Percentiles rank a stretch among this genome's conserved stretches.
Evolutionary conservation across 2,113 vertebrate genomes (phyloP).

Genomic region (Amazona guildingii): DNA sequence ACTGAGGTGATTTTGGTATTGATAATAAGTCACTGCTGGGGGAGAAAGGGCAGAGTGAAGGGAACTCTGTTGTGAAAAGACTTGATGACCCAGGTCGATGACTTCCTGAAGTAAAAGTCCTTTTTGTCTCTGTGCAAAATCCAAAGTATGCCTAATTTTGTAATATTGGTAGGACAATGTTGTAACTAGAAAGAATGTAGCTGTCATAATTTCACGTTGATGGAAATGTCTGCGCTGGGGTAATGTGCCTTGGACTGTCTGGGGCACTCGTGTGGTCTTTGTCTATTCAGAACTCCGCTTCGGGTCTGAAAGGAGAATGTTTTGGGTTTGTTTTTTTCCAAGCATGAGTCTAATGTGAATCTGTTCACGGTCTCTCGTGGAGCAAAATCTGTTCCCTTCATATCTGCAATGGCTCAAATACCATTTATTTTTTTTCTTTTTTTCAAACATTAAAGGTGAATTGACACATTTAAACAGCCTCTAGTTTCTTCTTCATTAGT

Average conservation of each 20-base stretch:
- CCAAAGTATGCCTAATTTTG: conserved; percentile 69
- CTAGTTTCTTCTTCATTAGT: conserved; percentile 30
- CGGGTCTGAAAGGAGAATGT: conserved; percentile 51
- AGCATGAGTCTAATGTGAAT: conserved; percentile 72
- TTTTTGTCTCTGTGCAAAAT: conserved; percentile 69
- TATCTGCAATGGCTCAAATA: conserved; percentile 71
- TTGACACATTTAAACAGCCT: conserved; percentile 67
- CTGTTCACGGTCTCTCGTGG: conserved; percentile 57
- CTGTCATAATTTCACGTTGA: conserved; percentile 56
- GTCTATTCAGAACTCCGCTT: conserved; percentile 8
- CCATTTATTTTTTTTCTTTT: conserved; percentile 66
- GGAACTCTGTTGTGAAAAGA: background rate
- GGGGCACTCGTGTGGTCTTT: conserved; percentile 19
- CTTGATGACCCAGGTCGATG: conserved; percentile 20
- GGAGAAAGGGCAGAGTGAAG: background rate
- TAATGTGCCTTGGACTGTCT: conserved; percentile 36
- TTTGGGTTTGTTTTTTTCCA: conserved; percentile 32
- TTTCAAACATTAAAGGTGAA: conserved; percentile 72
- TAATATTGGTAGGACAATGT: conserved; percentile 58
- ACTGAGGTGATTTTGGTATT: background rate
- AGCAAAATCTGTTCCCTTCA: conserved; percentile 61
- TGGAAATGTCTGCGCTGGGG: conserved; percentile 48
- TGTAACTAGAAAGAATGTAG: conserved; percentile 64
- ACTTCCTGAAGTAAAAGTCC: conserved; percentile 62
- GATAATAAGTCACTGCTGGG: background rate